Evolutionary conservation across 2,113 vertebrate genomes (phyloP), one percentile per base, ranked within the genome.

Genomic region (Myocastor coypus): DNA sequence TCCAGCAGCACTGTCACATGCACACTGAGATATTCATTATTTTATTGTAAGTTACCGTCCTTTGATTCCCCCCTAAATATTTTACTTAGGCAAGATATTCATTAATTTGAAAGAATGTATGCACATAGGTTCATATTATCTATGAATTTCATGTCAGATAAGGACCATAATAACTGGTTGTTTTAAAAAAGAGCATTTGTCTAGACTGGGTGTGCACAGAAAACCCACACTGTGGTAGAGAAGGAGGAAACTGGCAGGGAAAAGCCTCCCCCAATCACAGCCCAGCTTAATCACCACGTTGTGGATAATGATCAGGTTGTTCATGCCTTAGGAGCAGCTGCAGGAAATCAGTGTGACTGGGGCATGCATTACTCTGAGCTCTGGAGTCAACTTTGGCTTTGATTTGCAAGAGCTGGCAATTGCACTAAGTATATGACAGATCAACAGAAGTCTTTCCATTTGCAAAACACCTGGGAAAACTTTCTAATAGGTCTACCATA

Each of bases 351-450:
- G 94, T 89, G 96, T 97, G 97, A 78, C 96, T 96, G 96, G 96
- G 97, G 97, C 83, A 92, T 71, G 94, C 92, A 97, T 97, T 84
- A 71, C 94, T 93, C 75, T 93, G 92, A 96, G 96, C 97, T 97
- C 98, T 97, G 97, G 95, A 98, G 98, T 98, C 98, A 98, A 96
- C 93, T 96, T 93, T 97, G 97, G 98, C 97, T 98, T 98, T 98
- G 96, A 98, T 98, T 98, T 97, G 98, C 42, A 98, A 98, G 97
- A 95, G 92, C 90, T 95, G 96, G 97, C 97, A 98, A 96, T 96
- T 87, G 96, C 91, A 50, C 81, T 94, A 96, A 96, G 96, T 98
- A 96, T 97, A 93, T 97, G 95, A 96, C 84, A 57, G 95, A 97
- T 95, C 55, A 63, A 95, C 78, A 24, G 97, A 97, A 96, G 94